Base-by-base conservation (phyloP, 1,140 invertebrate species). In the Drosophila ficusphila region DNA sequence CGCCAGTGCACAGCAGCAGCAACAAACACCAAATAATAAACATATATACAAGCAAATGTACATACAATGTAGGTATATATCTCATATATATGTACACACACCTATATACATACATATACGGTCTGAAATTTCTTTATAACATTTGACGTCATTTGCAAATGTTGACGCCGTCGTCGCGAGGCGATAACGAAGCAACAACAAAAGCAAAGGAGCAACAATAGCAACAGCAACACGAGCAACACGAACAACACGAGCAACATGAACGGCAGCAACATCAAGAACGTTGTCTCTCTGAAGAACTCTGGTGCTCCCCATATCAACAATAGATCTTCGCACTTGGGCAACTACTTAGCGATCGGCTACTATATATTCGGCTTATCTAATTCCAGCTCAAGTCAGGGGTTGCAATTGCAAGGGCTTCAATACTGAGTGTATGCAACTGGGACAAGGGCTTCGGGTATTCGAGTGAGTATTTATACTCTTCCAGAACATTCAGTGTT, bases 81-180 rank as follows among this genome's bases (percentile, higher is more conserved):
- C 16, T 41, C 34, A 7, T 18, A 42, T 41, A 36, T 53, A 21
- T 4, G 33, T 21, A 23, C 21, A 53, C 21, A 44, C 33, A 41
- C 31, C 61, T 31, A 42, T 47, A 18, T 18, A 21, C 2, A 2
- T 16, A 19, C 8, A 51, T 46, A 39, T 76, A 76, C 54, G 36
- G 21, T 51, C 39, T 62, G 58, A 72, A 77, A 67, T 72, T 73
- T 75, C 58, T 79, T 60, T 79, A 58, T 73, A 76, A 77, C 58
- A 81, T 88, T 86, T 86, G 81, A 88, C 81, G 81, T 86, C 81
- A 86, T 86, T 85, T 36, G 81, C 76, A 79, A 85, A 78, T 62
- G 79, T 83, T 82, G 54, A 38, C 56, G 46, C 29, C 41, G 58
- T 60, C 25, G 67, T 14, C 21, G 54, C 27, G 12, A 41, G 69